Percentiles rank a stretch among this genome's conserved stretches.
Conservation (phyloP, 30 jellyfish, hydroid and myxozoan genomes). For the Chironex yamaguchii region DNA sequence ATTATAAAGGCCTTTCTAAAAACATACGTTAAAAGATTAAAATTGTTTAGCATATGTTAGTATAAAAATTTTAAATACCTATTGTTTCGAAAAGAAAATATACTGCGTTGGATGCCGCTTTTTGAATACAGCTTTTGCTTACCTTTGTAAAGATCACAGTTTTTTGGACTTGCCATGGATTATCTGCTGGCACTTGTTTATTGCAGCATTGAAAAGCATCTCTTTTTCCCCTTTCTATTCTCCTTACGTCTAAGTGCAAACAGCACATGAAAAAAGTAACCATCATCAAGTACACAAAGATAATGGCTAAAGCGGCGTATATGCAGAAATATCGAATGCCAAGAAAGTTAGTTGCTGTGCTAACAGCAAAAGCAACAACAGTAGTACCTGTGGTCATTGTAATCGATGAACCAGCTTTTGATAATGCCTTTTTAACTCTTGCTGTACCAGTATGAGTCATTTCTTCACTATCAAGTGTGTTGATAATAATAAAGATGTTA, state of each 20-base stretch:
- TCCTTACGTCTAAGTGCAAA: conserved; percentile 77
- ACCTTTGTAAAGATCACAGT: conserved; percentile 71
- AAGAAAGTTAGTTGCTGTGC: conserved; percentile 91
- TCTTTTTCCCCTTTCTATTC: conserved; percentile 77
- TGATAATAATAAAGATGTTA: conserved; percentile 85
- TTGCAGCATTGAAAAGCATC: conserved; percentile 70
- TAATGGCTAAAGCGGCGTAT: conserved; percentile 85
- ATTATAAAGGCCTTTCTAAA: too few species aligned
- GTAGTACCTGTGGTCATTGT: conserved; percentile 94
- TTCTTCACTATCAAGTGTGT: conserved; percentile 82
- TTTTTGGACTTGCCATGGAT: conserved; percentile 65
- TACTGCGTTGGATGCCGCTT: too few species aligned
- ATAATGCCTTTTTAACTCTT: conserved; percentile 79
- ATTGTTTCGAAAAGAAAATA: too few species aligned
- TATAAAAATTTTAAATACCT: too few species aligned
- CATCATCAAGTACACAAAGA: conserved; percentile 74
- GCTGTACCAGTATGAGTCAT: conserved; percentile 54
- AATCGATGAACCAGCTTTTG: conserved; percentile 89
- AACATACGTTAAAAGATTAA: too few species aligned
- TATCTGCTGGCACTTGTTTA: conserved; percentile 42
- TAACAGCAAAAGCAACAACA: conserved; percentile 84
- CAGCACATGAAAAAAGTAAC: conserved; percentile 81
- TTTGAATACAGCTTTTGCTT: neutral
- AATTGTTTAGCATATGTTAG: too few species aligned
- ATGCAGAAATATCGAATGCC: conserved; percentile 86